These are phyloP conservation scores for Cheirogaleus medius DNA, from an alignment of 2,113 vertebrate genomes.

Conservation along the genomic window DNA sequence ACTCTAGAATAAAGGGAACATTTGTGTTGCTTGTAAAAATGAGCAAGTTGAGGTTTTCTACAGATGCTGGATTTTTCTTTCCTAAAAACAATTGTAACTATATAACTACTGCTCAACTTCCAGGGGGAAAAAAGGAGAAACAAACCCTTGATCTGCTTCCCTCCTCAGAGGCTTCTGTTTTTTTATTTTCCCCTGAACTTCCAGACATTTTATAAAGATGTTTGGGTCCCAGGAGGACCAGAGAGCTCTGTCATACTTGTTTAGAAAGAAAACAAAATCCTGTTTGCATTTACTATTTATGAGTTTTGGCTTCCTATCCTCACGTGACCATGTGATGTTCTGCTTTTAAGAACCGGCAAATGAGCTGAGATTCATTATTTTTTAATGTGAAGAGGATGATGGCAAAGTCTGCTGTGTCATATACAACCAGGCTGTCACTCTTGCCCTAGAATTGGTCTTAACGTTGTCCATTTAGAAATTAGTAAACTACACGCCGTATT, in stretches of 20 bases:
- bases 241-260: slow-evolving; percentile 68
- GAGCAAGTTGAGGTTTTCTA: slow-evolving; percentile 61
- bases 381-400: slow-evolving; percentile 81
- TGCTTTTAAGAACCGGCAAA: slow-evolving; percentile 82
- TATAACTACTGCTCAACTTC: neutral
- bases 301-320: slow-evolving; percentile 72
- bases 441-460: slow-evolving; percentile 29
- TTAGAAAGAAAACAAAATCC: slow-evolving; percentile 75
- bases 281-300: slow-evolving; percentile 83
- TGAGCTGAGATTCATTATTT: slow-evolving; percentile 81
- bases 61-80: slow-evolving; percentile 43
- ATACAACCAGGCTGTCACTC: slow-evolving; percentile 11
- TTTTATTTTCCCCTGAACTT: slow-evolving; percentile 45
- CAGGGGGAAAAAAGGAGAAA: neutral
- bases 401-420: slow-evolving; percentile 43
- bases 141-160: slow-evolving; percentile 10
- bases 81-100: neutral
- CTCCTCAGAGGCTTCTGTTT: neutral
- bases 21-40: slow-evolving; percentile 68
- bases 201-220: slow-evolving; percentile 67
- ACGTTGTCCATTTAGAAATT: slow-evolving; percentile 51
- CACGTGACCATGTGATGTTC: slow-evolving; percentile 72
- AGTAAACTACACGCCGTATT: neutral
- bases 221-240: slow-evolving; percentile 63
- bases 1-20: slow-evolving; percentile 45